These are phyloP conservation scores for Emmelina monodactyla DNA, from an alignment of 2,888 invertebrate species.

Conservation along the genomic window DNA sequence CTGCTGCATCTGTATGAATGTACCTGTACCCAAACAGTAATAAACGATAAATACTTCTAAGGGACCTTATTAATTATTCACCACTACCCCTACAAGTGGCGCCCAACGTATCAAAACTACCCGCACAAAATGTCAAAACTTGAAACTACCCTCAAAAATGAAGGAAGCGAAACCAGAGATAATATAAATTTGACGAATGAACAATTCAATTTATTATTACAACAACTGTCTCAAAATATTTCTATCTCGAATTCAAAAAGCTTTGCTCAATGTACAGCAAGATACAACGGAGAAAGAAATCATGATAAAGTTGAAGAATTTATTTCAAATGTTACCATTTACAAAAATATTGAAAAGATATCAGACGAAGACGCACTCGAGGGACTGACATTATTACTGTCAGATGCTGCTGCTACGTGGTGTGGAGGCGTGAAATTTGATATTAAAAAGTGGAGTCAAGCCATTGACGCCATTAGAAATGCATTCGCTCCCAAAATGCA, in stretches of 20 bases:
- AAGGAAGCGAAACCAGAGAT: too few relatives aligned
- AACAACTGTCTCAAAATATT: neutral
- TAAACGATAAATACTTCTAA: too few relatives aligned
- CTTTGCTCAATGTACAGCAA: conserved; percentile 4
- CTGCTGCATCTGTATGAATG: too few relatives aligned
- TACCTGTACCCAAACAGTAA: too few relatives aligned
- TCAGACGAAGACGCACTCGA: neutral
- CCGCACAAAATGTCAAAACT: too few relatives aligned
- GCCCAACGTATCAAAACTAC: too few relatives aligned
- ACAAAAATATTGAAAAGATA: neutral
- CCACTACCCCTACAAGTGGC: too few relatives aligned
- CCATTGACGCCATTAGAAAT: neutral
- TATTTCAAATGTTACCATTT: neutral
- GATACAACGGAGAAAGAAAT: neutral
- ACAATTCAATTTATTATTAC: neutral
- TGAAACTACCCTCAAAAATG: too few relatives aligned
- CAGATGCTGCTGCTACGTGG: neutral
- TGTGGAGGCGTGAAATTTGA: neutral
- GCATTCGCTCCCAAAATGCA: neutral
- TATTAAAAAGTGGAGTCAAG: neutral
- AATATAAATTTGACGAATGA: neutral
- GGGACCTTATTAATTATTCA: too few relatives aligned
- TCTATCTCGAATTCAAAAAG: conserved; percentile 6
- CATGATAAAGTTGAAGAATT: neutral
- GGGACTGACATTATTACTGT: neutral